Percentiles rank a stretch among this genome's conserved stretches.
These are phyloP conservation scores for Gobio gobio DNA, from an alignment of 2,113 vertebrate species.

Conservation along the genomic window DNA sequence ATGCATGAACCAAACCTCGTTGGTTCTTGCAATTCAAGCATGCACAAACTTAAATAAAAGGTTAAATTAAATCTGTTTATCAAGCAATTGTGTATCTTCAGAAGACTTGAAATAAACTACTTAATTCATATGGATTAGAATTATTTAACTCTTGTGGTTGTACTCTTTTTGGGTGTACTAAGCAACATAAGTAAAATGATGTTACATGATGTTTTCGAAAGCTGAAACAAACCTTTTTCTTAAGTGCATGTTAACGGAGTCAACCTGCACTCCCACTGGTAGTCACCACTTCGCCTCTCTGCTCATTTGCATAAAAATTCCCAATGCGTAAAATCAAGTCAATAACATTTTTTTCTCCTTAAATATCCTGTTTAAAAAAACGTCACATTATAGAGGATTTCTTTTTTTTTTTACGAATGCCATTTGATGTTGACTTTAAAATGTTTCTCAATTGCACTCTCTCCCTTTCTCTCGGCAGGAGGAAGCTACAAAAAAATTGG, in stretches of 20 bases:
- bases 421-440: slow-evolving; percentile 12
- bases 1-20: too few relatives aligned
- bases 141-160: too few relatives aligned
- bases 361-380: neutral
- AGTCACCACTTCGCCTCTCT: neutral
- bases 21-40: too few relatives aligned
- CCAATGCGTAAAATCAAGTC: neutral
- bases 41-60: too few relatives aligned
- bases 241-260: neutral
- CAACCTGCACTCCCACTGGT: slow-evolving; percentile 15
- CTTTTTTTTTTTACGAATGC: neutral
- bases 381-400: neutral
- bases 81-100: too few relatives aligned
- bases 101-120: neutral
- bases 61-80: too few relatives aligned
- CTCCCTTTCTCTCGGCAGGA: slow-evolving; percentile 67
- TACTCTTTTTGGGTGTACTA: neutral
- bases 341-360: neutral
- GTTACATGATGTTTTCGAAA: neutral
- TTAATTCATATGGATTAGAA: too few relatives aligned
- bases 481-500: slow-evolving; percentile 95
- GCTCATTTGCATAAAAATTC: slow-evolving; percentile 5
- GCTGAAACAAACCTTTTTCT: neutral
- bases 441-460: slow-evolving; percentile 32
- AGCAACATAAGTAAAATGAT: neutral